Conservation (phyloP, 2,113 vertebrate species). For the Oceanites oceanicus region DNA sequence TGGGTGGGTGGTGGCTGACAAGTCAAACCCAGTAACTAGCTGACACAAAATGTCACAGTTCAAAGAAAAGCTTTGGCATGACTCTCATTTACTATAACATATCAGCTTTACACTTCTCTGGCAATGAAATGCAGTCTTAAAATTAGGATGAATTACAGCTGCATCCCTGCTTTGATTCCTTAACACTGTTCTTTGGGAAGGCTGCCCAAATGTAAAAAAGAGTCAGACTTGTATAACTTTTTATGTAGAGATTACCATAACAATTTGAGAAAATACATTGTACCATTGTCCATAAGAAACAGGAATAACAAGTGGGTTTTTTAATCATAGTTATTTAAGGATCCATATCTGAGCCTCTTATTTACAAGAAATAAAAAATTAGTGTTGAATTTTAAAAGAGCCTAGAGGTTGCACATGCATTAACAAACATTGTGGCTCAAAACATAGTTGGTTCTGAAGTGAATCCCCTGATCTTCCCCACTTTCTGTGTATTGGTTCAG, state of each 20-base stretch:
- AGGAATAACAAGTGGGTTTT: not conserved
- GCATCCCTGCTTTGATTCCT: not conserved
- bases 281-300: not conserved
- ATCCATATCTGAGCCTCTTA: not conserved
- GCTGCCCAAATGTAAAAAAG: not conserved
- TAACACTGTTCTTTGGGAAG: not conserved
- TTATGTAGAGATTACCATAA: not conserved
- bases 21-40: slow-evolving; percentile 29
- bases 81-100: slow-evolving; percentile 38
- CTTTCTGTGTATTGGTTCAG: not conserved
- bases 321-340: not conserved
- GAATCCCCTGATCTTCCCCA: not conserved
- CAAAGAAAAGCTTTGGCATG: slow-evolving; percentile 20
- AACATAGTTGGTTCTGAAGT: not conserved
- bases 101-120: not conserved
- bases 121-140: slow-evolving; percentile 6
- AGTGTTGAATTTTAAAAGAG: not conserved
- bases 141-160: slow-evolving; percentile 25
- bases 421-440: not conserved
- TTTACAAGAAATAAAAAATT: not conserved
- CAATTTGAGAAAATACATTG: not conserved
- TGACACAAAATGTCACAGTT: slow-evolving; percentile 38
- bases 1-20: slow-evolving; percentile 52
- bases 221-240: not conserved
- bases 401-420: not conserved